Percentiles rank a stretch among this genome's conserved stretches.
These are phyloP conservation scores for Fistularia tabacaria DNA, from an alignment of 2,797 vertebrate genomes.

Conservation along the genomic window DNA sequence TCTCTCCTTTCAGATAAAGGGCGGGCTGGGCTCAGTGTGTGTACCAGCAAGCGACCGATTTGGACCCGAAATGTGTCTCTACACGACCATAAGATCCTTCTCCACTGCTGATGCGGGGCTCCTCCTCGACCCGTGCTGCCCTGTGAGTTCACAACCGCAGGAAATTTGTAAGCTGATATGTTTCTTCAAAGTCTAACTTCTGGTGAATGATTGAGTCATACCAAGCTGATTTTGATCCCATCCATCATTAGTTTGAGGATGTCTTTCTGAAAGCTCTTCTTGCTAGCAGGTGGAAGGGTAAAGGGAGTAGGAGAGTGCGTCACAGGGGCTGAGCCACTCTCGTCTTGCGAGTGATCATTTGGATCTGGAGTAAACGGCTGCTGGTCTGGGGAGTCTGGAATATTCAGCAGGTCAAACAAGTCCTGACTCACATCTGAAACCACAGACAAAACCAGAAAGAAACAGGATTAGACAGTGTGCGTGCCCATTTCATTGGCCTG, in stretches of 20 bases:
- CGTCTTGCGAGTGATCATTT: constrained; percentile 73
- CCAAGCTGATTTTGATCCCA: constrained; percentile 85
- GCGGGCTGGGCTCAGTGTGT: constrained; percentile 82
- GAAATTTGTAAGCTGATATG: not conserved
- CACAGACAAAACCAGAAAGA: constrained; percentile 2
- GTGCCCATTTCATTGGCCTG: too few species aligned
- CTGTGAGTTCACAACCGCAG: constrained; percentile 49
- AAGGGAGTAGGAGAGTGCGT: constrained; percentile 65
- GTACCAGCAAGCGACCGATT: constrained; percentile 89
- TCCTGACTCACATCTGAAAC: constrained; percentile 82
- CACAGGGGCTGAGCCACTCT: constrained; percentile 71
- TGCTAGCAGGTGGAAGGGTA: constrained; percentile 68
- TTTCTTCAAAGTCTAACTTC: not conserved
- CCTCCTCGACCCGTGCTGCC: constrained; percentile 74
- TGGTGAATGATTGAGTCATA: constrained; percentile 38
- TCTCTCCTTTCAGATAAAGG: constrained; percentile 82
- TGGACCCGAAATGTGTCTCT: constrained; percentile 90
- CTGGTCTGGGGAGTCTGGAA: constrained; percentile 81
- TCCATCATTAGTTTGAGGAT: constrained; percentile 88
- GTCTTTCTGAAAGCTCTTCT: constrained; percentile 89
- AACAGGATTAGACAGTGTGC: constrained; percentile 3
- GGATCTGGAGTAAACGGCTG: constrained; percentile 69
- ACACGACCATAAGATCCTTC: constrained; percentile 85
- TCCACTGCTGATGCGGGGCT: constrained; percentile 87
- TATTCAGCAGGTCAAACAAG: constrained; percentile 83